Evolutionary conservation across 2,888 invertebrate species (phyloP).

Genomic region (Clepsis dumicolana): DNA sequence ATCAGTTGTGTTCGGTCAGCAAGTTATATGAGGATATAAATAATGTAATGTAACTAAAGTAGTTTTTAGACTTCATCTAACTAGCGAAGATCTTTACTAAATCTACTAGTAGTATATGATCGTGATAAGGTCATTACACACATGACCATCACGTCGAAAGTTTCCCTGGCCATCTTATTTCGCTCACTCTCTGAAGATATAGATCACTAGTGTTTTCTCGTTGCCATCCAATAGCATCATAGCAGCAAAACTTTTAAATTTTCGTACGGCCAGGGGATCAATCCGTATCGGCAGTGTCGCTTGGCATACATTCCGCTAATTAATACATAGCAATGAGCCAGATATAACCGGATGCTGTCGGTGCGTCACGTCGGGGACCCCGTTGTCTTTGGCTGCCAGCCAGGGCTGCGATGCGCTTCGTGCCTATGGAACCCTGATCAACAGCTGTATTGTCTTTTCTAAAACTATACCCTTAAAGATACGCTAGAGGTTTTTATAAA

Average conservation of each 20-base stretch:
- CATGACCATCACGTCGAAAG: too few species aligned
- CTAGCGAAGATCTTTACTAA: too few species aligned
- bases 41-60: too few species aligned
- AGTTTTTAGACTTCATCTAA: too few species aligned
- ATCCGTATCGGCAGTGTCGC: conserved; percentile 2
- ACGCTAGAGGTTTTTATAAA: too few species aligned
- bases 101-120: too few species aligned
- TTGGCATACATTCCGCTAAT: conserved; percentile 31
- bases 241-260: neutral
- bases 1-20: too few species aligned
- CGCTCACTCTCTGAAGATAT: too few species aligned
- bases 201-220: neutral
- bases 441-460: neutral
- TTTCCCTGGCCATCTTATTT: too few species aligned
- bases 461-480: neutral
- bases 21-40: neutral
- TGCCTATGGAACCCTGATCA: neutral
- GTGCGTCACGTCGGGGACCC: conserved; percentile 37
- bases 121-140: too few species aligned
- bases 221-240: neutral
- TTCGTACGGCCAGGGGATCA: neutral
- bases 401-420: conserved; percentile 10
- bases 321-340: conserved; percentile 19
- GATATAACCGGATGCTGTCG: conserved; percentile 29
- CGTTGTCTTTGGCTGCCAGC: conserved; percentile 17